Percentiles rank a stretch among this genome's conserved stretches.
Conservation (phyloP, 2,797 vertebrate species). For the Huso huso region DNA sequence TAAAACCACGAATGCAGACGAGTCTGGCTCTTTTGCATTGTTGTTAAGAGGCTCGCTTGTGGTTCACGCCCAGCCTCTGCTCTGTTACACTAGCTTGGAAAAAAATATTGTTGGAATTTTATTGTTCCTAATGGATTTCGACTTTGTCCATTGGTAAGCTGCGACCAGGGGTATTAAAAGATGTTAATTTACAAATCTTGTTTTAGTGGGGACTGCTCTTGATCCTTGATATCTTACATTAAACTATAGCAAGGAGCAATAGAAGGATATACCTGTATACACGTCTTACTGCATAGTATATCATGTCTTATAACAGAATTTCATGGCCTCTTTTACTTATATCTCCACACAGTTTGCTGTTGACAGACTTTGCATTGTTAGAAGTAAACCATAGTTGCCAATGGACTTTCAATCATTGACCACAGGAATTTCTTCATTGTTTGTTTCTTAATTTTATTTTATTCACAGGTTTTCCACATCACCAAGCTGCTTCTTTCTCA, state of each 20-base stretch:
- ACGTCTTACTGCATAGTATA: too few relatives aligned
- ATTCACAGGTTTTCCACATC: slow-evolving; percentile 9
- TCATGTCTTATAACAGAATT: too few relatives aligned
- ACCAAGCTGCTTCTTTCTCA: slow-evolving; percentile 14
- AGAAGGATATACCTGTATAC: not conserved
- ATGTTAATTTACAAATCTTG: slow-evolving; percentile 42
- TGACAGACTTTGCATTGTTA: slow-evolving; percentile 24
- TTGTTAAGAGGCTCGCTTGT: too few relatives aligned
- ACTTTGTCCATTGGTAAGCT: slow-evolving; percentile 33
- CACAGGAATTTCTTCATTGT: slow-evolving; percentile 36
- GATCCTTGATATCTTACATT: too few relatives aligned
- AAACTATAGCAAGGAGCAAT: not conserved
- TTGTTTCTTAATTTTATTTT: slow-evolving; percentile 17
- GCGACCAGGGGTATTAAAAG: slow-evolving; percentile 22
- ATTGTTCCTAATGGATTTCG: slow-evolving; percentile 34
- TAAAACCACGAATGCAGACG: too few relatives aligned
- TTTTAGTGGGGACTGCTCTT: slow-evolving; percentile 18
- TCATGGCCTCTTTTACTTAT: not conserved
- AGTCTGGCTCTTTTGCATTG: too few relatives aligned
- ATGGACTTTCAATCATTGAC: slow-evolving; percentile 34
- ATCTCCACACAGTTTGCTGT: not conserved
- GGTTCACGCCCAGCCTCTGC: too few relatives aligned
- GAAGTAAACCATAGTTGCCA: slow-evolving; percentile 24
- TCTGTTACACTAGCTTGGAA: not conserved
- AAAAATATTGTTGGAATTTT: slow-evolving; percentile 27